These are phyloP conservation scores for Cephus cinctus DNA, from an alignment of 1,140 invertebrate genomes.

Conservation along the genomic window DNA sequence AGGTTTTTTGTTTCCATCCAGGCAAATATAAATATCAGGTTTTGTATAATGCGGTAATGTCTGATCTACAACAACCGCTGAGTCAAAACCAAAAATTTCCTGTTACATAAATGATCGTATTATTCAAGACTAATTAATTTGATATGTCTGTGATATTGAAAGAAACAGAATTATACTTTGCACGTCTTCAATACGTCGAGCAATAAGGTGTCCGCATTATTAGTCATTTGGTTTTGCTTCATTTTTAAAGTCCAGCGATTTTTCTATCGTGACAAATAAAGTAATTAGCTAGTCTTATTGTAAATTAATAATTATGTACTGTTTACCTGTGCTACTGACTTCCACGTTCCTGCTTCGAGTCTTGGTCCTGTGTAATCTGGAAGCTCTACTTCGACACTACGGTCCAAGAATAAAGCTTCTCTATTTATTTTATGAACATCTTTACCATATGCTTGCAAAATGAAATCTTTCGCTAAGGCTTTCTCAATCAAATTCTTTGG, in stretches of 20 bases:
- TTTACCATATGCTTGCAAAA: slow-evolving; percentile 48
- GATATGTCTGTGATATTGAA: too few relatives aligned
- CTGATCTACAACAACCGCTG: slow-evolving; percentile 46
- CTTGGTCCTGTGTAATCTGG: slow-evolving; percentile 58
- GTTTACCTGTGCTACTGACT: slow-evolving; percentile 52
- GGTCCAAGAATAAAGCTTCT: slow-evolving; percentile 59
- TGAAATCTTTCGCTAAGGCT: slow-evolving; percentile 47
- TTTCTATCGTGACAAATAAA: too few relatives aligned
- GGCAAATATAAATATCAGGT: slow-evolving; percentile 59
- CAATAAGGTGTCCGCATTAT: too few relatives aligned
- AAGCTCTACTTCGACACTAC: slow-evolving; percentile 58
- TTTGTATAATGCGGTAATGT: slow-evolving; percentile 60
- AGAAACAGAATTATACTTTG: too few relatives aligned
- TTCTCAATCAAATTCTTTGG: slow-evolving; percentile 54
- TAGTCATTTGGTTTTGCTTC: too few relatives aligned
- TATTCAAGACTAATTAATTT: too few relatives aligned
- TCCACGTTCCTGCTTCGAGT: slow-evolving; percentile 40
- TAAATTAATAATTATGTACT: slow-evolving; percentile 2
- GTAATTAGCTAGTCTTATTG: too few relatives aligned
- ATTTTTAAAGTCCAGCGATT: too few relatives aligned
- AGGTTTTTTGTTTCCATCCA: slow-evolving; percentile 46
- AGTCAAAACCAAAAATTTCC: slow-evolving; percentile 16
- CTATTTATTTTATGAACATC: slow-evolving; percentile 39
- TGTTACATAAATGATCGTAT: too few relatives aligned
- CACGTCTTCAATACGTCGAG: too few relatives aligned